These are phyloP conservation scores for Clepsis dumicolana DNA, from an alignment of 2,888 invertebrate species.

Conservation along the genomic window DNA sequence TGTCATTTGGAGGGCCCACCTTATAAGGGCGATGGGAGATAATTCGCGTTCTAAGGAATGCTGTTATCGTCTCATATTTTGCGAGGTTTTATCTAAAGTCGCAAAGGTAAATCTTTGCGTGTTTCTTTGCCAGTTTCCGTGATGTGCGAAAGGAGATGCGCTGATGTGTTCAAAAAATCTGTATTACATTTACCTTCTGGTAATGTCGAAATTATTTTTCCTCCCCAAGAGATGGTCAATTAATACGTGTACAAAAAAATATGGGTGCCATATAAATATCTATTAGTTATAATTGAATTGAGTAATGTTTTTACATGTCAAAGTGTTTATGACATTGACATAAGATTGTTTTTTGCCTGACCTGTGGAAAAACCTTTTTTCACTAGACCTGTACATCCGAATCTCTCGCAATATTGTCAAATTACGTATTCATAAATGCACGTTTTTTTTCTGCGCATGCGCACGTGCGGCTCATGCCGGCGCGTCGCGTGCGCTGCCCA, in stretches of 20 bases:
- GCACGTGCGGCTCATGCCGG: slow-evolving; percentile 14
- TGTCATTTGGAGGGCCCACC: slow-evolving; percentile 9
- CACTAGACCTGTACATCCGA: too few species aligned
- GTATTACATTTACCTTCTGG: too few species aligned
- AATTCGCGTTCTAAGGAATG: slow-evolving; percentile 2
- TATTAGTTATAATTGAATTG: too few species aligned
- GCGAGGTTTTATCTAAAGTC: slow-evolving; percentile 1
- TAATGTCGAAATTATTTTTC: too few species aligned
- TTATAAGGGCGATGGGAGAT: slow-evolving; percentile 2
- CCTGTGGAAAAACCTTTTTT: too few species aligned
- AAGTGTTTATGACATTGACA: too few species aligned
- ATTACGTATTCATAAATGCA: slow-evolving; percentile 29
- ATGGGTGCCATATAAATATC: slow-evolving; percentile 28
- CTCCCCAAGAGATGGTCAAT: too few species aligned
- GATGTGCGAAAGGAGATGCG: too few species aligned
- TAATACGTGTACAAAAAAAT: too few species aligned
- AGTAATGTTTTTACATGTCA: too few species aligned
- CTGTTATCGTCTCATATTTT: neutral
- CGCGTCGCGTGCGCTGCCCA: slow-evolving; percentile 31
- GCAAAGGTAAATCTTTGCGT: neutral
- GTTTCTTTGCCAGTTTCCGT: neutral
- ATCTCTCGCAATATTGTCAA: slow-evolving; percentile 42
- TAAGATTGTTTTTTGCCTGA: too few species aligned
- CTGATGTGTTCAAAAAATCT: too few species aligned
- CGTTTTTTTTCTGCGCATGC: slow-evolving; percentile 27